Percentiles rank a stretch among this genome's conserved stretches.
These are phyloP conservation scores for Lepus townsendii DNA, from an alignment of 2,797 vertebrate species.

Conservation along the genomic window DNA sequence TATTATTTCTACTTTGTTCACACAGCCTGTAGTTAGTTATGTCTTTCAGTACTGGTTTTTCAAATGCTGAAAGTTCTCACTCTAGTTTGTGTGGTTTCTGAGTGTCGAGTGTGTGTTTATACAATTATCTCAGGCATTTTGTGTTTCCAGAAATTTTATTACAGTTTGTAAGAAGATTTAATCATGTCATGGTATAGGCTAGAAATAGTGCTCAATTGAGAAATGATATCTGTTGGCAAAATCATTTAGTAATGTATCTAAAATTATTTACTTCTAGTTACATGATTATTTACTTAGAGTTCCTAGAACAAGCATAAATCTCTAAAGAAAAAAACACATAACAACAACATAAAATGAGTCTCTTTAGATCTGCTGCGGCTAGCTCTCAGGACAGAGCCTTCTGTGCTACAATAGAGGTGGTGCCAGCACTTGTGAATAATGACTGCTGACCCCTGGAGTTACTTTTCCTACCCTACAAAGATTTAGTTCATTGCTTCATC, in stretches of 20 bases:
- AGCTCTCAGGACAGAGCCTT: constrained; percentile 21
- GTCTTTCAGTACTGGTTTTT: neutral
- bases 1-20: neutral
- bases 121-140: neutral
- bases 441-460: neutral
- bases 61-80: neutral
- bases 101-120: neutral
- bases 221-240: neutral
- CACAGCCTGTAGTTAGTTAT: neutral
- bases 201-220: neutral
- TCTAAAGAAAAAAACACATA: neutral
- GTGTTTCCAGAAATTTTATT: neutral
- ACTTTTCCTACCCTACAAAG: neutral
- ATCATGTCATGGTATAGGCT: neutral
- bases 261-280: constrained; percentile 14
- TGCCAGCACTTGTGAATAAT: neutral
- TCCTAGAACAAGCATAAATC: neutral
- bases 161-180: constrained; percentile 44
- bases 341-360: neutral
- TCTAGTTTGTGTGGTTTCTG: constrained; percentile 4
- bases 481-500: neutral
- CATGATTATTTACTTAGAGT: constrained; percentile 1
- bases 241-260: constrained; percentile 10
- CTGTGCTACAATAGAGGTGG: neutral
- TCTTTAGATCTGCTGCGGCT: neutral